Evolutionary conservation across 2,113 vertebrate genomes (phyloP).

Genomic region (Cranoglanis bouderius): DNA sequence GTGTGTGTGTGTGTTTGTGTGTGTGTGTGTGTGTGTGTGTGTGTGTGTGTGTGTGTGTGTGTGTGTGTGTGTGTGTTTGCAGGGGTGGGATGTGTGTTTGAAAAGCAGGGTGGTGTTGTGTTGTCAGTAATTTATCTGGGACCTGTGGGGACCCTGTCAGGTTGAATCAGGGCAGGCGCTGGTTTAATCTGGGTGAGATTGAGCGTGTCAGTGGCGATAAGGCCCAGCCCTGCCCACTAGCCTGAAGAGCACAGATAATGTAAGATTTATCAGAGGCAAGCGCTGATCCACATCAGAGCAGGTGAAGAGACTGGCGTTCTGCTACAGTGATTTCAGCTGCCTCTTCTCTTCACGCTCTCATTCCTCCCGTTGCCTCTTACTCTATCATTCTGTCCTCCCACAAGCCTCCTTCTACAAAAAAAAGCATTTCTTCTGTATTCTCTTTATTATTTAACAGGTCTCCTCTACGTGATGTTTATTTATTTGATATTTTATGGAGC

Average conservation of each 20-base stretch:
- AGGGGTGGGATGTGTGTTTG: slow-evolving; percentile 38
- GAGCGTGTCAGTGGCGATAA: slow-evolving; percentile 72
- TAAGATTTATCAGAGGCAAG: slow-evolving; percentile 71
- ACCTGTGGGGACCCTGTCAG: slow-evolving; percentile 63
- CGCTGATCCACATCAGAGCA: slow-evolving; percentile 62
- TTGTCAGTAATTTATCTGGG: slow-evolving; percentile 63
- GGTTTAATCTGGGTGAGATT: slow-evolving; percentile 73
- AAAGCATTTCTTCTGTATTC: slow-evolving; percentile 12
- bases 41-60: too few species aligned
- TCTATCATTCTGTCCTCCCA: slow-evolving; percentile 40
- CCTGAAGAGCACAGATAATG: slow-evolving; percentile 72
- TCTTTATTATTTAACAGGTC: slow-evolving; percentile 35
- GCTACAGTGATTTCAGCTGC: slow-evolving; percentile 60
- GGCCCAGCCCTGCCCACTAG: slow-evolving; percentile 65
- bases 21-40: not conserved
- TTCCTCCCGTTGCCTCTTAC: slow-evolving; percentile 40
- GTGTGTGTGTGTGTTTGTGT: not conserved
- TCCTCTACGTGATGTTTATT: not conserved
- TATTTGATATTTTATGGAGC: slow-evolving; percentile 20
- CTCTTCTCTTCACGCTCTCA: slow-evolving; percentile 49
- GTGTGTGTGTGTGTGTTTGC: slow-evolving; percentile 4
- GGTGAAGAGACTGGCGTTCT: slow-evolving; percentile 61
- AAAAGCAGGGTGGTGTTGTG: slow-evolving; percentile 50
- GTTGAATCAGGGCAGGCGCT: slow-evolving; percentile 61
- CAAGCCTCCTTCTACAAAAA: slow-evolving; percentile 8